phyloP scores from a whole-genome alignment of 2,888 invertebrate genomes.

The Scaptomyza reducta region DNA sequence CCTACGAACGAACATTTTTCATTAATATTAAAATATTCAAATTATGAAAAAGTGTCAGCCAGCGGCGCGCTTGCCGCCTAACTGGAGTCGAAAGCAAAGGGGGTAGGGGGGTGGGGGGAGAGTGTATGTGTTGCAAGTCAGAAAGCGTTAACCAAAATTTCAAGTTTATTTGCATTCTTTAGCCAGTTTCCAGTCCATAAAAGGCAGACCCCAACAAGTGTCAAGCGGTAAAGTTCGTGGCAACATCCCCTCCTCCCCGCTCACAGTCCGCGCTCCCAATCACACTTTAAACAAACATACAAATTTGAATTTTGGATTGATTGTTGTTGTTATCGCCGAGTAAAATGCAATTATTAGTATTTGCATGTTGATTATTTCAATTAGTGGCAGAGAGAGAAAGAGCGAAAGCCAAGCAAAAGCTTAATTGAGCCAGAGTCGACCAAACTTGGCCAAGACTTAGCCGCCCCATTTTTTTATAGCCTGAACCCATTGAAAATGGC shows the following conservation, averaged over 20 bases:
- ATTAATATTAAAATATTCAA: slow-evolving; percentile 78
- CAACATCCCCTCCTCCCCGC: background rate
- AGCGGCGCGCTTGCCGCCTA: slow-evolving; percentile 12
- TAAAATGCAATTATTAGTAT: slow-evolving; percentile 59
- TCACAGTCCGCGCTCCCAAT: no score
- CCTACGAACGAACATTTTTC: slow-evolving; percentile 58
- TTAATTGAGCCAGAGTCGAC: slow-evolving; percentile 29
- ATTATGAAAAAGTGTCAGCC: slow-evolving; percentile 53
- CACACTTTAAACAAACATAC: background rate
- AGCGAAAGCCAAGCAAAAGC: background rate
- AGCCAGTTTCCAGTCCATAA: background rate
- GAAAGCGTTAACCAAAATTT: slow-evolving; percentile 16
- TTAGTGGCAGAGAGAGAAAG: slow-evolving; percentile 8
- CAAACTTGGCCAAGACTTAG: slow-evolving; percentile 1
- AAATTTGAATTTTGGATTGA: slow-evolving; percentile 72
- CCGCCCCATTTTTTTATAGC: background rate
- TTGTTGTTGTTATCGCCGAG: slow-evolving; percentile 29
- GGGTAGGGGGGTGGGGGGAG: fast-evolving
- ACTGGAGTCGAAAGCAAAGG: background rate
- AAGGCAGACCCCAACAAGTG: background rate
- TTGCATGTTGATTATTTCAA: slow-evolving; percentile 57
- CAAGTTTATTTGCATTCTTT: slow-evolving; percentile 17
- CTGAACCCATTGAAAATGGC: no score
- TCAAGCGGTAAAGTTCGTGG: background rate
- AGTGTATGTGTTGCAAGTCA: background rate